Evolutionary conservation across 2,113 vertebrate genomes (phyloP).

Genomic region (Tachuris rubrigastra): DNA sequence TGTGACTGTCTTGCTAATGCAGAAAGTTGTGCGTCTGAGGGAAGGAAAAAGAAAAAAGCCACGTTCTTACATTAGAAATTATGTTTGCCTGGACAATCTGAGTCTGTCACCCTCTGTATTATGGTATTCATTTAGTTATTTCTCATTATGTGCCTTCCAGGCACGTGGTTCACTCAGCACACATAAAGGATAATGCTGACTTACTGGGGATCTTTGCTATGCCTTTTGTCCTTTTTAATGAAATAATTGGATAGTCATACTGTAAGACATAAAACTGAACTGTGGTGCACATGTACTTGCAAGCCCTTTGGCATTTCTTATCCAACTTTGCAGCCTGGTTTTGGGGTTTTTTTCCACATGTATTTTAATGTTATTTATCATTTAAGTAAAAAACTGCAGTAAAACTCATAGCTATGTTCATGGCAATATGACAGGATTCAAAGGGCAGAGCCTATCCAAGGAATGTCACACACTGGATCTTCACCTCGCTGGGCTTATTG

Average conservation of each 20-base stretch:
- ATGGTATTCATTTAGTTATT: background rate
- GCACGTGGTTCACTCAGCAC: background rate
- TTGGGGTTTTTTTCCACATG: fast-evolving
- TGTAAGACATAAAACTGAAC: background rate
- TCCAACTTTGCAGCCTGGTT: background rate
- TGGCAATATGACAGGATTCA: background rate
- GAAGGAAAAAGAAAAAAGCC: background rate
- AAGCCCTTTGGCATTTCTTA: background rate
- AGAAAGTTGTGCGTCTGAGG: background rate
- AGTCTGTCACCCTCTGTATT: background rate
- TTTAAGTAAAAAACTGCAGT: background rate
- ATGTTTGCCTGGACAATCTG: background rate
- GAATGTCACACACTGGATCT: background rate
- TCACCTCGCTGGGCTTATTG: background rate
- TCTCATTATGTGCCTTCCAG: background rate
- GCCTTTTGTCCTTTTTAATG: background rate
- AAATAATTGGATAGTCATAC: background rate
- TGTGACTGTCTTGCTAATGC: background rate
- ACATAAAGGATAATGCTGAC: background rate
- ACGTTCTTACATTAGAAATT: background rate
- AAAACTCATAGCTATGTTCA: fast-evolving
- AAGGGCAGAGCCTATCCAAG: background rate
- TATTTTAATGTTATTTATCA: background rate
- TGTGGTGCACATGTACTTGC: background rate
- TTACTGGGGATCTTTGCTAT: background rate